phyloP scores from a whole-genome alignment of 2,888 invertebrate species.

The Lasius platythorax region DNA sequence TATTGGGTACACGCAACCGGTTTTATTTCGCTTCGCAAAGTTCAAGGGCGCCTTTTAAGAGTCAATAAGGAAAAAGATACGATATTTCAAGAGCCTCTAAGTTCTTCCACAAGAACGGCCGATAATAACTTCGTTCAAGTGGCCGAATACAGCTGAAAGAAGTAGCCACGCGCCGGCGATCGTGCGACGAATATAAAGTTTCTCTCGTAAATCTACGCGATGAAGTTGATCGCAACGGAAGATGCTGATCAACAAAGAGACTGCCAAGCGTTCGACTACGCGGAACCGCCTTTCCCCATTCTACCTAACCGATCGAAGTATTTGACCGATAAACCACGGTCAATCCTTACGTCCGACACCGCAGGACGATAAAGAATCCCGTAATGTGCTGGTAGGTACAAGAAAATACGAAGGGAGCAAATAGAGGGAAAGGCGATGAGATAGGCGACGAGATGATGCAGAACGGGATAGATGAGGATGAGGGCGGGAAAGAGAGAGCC shows the following conservation, averaged over 20 bases:
- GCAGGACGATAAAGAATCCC: conserved; percentile 53
- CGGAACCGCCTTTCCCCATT: conserved; percentile 29
- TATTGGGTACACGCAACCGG: not conserved
- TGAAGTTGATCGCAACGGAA: conserved; percentile 22
- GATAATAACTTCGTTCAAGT: conserved; percentile 21
- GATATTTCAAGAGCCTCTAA: not conserved
- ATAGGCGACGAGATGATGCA: not conserved
- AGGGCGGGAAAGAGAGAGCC: not conserved
- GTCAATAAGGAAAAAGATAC: not conserved
- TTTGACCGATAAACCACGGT: conserved; percentile 59
- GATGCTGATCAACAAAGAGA: conserved; percentile 57
- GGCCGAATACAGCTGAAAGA: conserved; percentile 11
- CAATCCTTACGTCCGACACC: conserved; percentile 48
- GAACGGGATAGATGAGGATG: conserved; percentile 12
- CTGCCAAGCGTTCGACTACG: conserved; percentile 16
- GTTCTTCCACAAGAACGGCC: not conserved
- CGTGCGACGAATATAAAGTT: conserved; percentile 32
- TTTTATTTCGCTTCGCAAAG: conserved; percentile 1
- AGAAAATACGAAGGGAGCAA: conserved; percentile 38
- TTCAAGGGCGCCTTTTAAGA: not conserved
- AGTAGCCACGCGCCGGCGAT: not conserved
- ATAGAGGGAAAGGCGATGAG: conserved; percentile 33
- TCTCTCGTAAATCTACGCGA: conserved; percentile 14
- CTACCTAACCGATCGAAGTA: conserved; percentile 48
- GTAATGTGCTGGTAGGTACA: conserved; percentile 53